Percentiles rank a stretch among this genome's conserved stretches.
Evolutionary conservation across 1,140 invertebrate species (phyloP).

Genomic region (Drosophila kikkawai): DNA sequence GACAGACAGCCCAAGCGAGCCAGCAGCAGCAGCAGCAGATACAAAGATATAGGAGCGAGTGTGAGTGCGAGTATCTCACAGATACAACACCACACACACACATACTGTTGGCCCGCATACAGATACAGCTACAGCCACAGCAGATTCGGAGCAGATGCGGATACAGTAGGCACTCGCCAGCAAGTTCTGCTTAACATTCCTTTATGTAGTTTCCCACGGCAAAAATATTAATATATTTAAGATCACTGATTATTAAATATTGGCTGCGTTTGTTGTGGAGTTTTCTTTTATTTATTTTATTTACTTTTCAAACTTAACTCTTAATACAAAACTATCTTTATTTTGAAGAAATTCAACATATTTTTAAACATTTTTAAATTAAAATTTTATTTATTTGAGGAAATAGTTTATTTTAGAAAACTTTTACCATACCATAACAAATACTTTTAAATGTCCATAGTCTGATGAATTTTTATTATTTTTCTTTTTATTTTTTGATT

Average conservation of each 20-base stretch:
- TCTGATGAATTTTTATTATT: too few species aligned
- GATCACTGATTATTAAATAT: neutral
- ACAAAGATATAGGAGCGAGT: conserved; percentile 34
- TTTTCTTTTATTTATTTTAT: neutral
- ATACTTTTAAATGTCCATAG: too few species aligned
- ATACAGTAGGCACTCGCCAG: conserved; percentile 40
- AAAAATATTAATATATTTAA: neutral
- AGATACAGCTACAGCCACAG: conserved; percentile 30
- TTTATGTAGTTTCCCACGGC: conserved; percentile 2
- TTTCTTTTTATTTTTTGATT: neutral
- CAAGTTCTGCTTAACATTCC: neutral
- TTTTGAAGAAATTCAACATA: too few species aligned
- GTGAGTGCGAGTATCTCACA: conserved; percentile 20
- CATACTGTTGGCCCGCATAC: conserved; percentile 66
- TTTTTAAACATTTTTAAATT: too few species aligned
- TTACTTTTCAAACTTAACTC: neutral
- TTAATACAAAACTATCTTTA: too few species aligned
- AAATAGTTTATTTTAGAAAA: too few species aligned
- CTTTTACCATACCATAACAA: too few species aligned
- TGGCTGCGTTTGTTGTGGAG: fast-evolving
- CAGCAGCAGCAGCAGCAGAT: conserved; percentile 38
- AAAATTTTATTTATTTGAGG: too few species aligned
- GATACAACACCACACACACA: conserved; percentile 32
- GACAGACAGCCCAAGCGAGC: conserved; percentile 66
- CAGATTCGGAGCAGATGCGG: conserved; percentile 44